Evolutionary conservation across 2,888 invertebrate species (phyloP).

Genomic region (Heliconius charithonia): DNA sequence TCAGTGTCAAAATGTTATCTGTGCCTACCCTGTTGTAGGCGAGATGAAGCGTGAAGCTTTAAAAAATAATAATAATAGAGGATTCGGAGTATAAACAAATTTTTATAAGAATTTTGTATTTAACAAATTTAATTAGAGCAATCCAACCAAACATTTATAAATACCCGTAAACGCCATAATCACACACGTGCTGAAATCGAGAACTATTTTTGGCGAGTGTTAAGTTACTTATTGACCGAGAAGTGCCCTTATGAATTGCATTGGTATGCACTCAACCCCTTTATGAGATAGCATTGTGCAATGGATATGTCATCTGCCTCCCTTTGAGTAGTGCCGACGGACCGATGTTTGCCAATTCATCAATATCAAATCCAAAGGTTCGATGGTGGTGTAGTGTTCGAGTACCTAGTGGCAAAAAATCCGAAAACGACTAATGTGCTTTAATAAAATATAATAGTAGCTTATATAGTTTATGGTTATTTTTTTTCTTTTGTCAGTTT

Average conservation of each 20-base stretch:
- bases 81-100: no score
- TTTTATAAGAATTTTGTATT: no score
- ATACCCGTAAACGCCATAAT: conserved; percentile 52
- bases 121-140: not conserved
- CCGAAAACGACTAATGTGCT: not conserved
- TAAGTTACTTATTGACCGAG: conserved; percentile 70
- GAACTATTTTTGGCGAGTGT: conserved; percentile 70
- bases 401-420: conserved; percentile 8
- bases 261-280: conserved; percentile 79
- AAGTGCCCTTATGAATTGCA: conserved; percentile 80
- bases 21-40: no score
- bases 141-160: not conserved
- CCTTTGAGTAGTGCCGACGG: conserved; percentile 76
- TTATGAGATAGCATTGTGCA: conserved; percentile 75
- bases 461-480: no score
- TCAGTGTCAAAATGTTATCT: no score
- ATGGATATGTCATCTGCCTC: conserved; percentile 77
- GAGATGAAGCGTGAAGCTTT: no score
- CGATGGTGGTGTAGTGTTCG: conserved; percentile 43
- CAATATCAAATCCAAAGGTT: conserved; percentile 39
- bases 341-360: conserved; percentile 47
- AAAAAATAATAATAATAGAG: no score
- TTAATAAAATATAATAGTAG: not conserved
- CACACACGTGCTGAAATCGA: conserved; percentile 69
- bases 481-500: no score